phyloP scores from a whole-genome alignment of 2,797 vertebrate species.

The Paguma larvata region DNA sequence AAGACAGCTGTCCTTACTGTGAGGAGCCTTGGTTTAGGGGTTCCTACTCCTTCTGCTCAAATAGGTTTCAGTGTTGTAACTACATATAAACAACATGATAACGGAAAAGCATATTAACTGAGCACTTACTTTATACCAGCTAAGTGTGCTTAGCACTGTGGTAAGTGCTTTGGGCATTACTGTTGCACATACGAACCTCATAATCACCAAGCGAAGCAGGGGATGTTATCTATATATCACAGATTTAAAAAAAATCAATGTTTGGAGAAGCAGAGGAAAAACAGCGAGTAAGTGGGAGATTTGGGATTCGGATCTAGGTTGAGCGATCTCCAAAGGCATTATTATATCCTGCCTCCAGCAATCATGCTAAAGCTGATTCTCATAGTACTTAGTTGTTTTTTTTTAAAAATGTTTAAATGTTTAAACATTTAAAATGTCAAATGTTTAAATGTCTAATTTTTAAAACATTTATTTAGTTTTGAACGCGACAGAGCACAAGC shows the following conservation, averaged over 20 bases:
- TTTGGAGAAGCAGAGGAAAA: conserved; percentile 15
- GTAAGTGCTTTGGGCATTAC: neutral
- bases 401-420: too few species aligned
- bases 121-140: neutral
- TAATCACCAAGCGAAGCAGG: neutral
- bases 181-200: neutral
- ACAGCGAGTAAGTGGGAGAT: neutral
- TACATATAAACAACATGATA: neutral
- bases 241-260: neutral
- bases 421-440: too few species aligned
- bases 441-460: too few species aligned
- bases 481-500: too few species aligned
- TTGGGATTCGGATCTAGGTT: neutral
- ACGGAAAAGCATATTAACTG: neutral
- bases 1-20: neutral
- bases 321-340: neutral
- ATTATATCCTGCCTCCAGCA: neutral
- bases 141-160: too few species aligned
- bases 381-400: neutral
- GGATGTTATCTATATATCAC: neutral
- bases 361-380: conserved; percentile 10
- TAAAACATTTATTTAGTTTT: too few species aligned
- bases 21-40: neutral
- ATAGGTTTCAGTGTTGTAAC: neutral
- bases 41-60: neutral